Evolutionary conservation across 2,888 invertebrate species (phyloP).

Genomic region (Hymenopus coronatus): DNA sequence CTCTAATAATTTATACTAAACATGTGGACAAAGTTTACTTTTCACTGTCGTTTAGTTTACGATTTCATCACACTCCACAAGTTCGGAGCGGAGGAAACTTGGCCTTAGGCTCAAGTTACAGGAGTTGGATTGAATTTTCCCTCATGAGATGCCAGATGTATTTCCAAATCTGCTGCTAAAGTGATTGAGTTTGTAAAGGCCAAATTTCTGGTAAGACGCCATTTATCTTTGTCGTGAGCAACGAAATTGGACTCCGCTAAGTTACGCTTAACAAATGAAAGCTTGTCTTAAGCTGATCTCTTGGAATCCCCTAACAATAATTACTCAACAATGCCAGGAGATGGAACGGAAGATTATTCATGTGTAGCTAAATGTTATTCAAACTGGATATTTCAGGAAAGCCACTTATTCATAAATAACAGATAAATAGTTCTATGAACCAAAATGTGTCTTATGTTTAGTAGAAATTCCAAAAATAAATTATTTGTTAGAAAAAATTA

Average conservation of each 20-base stretch:
- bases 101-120: not conserved
- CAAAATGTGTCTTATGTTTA: no score
- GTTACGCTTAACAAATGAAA: no score
- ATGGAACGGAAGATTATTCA: no score
- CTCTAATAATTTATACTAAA: not conserved
- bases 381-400: no score
- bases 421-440: no score
- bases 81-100: not conserved
- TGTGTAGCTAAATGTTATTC: no score
- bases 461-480: no score
- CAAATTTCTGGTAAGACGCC: not conserved
- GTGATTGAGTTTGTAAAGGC: not conserved
- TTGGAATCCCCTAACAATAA: no score
- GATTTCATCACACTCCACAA: not conserved
- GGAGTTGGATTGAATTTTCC: not conserved
- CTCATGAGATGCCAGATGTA: not conserved
- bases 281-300: no score
- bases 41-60: not conserved
- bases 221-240: not conserved
- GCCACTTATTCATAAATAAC: no score
- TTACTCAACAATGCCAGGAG: no score
- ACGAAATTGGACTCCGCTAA: not conserved
- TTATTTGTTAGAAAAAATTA: no score
- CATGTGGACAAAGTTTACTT: not conserved
- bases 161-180: not conserved